Conservation (phyloP, 2,888 invertebrate species). For the Eretmocerus hayati region DNA sequence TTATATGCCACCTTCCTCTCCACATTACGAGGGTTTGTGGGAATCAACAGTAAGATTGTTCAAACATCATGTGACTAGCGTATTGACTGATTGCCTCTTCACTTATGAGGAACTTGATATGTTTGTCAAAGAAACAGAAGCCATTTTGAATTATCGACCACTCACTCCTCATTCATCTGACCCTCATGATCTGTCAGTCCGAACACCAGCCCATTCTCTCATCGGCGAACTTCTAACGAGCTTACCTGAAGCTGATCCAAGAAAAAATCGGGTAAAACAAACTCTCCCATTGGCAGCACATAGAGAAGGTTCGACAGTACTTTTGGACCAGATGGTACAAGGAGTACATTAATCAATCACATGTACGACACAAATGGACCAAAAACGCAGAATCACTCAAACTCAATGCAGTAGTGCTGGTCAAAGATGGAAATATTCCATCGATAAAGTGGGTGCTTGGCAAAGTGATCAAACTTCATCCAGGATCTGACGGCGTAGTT, state of each 20-base stretch:
- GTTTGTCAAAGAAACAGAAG: neutral
- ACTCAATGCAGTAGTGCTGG: neutral
- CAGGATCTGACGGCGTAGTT: neutral
- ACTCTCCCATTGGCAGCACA: neutral
- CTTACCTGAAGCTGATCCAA: neutral
- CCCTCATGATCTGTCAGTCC: neutral
- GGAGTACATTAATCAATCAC: neutral
- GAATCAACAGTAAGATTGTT: neutral
- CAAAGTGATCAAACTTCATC: neutral
- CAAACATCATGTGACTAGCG: neutral
- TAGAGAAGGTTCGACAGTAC: neutral
- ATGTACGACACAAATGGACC: neutral
- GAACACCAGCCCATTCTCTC: slow-evolving; percentile 2
- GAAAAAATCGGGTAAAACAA: neutral
- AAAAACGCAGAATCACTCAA: neutral
- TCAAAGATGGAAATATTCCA: neutral
- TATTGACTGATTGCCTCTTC: neutral
- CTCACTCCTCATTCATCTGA: neutral
- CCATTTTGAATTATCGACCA: slow-evolving; percentile 1
- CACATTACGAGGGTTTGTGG: slow-evolving; percentile 4
- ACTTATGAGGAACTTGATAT: neutral
- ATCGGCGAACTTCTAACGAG: neutral
- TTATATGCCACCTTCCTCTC: neutral
- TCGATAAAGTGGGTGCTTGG: neutral
- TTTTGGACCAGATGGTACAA: neutral